Conservation (phyloP, 2,888 invertebrate species). For the Leucozona laternaria region DNA sequence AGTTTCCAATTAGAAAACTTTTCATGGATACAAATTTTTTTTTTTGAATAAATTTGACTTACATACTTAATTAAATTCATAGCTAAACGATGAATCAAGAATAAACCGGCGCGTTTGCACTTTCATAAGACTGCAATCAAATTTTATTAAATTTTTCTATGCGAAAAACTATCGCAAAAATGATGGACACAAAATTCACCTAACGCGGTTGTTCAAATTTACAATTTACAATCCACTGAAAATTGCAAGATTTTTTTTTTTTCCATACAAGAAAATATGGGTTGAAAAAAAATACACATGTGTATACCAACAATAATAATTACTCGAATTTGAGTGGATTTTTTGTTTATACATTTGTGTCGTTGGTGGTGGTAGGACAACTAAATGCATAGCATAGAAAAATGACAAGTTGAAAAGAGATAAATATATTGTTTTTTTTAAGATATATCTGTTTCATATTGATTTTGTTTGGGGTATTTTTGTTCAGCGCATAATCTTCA, state of each 20-base stretch:
- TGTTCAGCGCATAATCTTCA: neutral
- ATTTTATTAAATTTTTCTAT: constrained; percentile 32
- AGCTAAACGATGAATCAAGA: constrained; percentile 15
- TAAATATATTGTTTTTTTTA: neutral
- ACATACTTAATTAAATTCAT: constrained; percentile 52
- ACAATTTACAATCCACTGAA: constrained; percentile 69
- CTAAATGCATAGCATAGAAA: neutral
- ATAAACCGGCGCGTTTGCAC: constrained; percentile 45
- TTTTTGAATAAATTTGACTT: constrained; percentile 17
- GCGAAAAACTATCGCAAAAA: constrained; percentile 60
- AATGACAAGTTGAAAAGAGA: constrained; percentile 42
- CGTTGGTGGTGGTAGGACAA: constrained; percentile 14
- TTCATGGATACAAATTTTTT: neutral
- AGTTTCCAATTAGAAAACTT: constrained; percentile 20
- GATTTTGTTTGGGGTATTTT: neutral
- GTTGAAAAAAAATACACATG: constrained; percentile 34
- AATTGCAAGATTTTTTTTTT: constrained; percentile 53
- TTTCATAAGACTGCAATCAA: constrained; percentile 9
- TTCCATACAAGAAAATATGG: constrained; percentile 12
- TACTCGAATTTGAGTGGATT: constrained; percentile 22
- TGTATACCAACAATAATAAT: constrained; percentile 27
- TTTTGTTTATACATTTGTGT: constrained; percentile 42
- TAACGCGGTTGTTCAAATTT: constrained; percentile 59
- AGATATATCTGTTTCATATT: constrained; percentile 4
- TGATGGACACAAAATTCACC: constrained; percentile 42